Base-by-base conservation (phyloP, 2,113 vertebrate species). In the Bufo gargarizans region DNA sequence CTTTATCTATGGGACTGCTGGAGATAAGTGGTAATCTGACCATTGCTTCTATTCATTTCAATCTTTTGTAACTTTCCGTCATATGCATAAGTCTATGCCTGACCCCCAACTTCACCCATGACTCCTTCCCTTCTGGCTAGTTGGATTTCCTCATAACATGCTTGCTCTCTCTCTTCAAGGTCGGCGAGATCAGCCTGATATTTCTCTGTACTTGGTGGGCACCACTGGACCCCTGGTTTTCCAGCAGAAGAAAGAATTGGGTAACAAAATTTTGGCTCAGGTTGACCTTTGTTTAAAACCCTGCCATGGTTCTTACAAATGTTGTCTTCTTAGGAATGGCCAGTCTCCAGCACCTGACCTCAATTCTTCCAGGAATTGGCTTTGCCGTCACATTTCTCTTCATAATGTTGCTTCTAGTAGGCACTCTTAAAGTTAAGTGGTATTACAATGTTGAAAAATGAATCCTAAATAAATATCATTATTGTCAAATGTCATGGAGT, bases 181-280 rank as follows among this genome's bases (percentile, higher is more conserved):
- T 71, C 77, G 59, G 1, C 86, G 86, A 2, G 79, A 50, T 71
- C n/a, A 33, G 22, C 0, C 49, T 0, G 77, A 69, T 43, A 3
- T 0, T 43, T 58, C 77, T 12, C 16, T 69, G 20, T 43, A 80
- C 7, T 45, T 80, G 61, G 63, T 87, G 49, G 67, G 63, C 22
- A 80, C 77, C 14, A 2, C 33, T 58, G 86, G 86, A 22, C 77
- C 86, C 53, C 61, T 87, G 12, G 53, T 87, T 45, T 33, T 87
- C 12, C 49, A 80, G 9, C 22, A 12, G 33, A 50, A 69, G 1
- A 17, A 55, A 22, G 16, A 1, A 65, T 19, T 67, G 55, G 61
- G 47, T 67, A 83, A 56, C 45, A 53, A 50, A 49, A 50, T 2
- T 53, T 65, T 19, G 1, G 22, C 61, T 12, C 10, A 12, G 22